These are phyloP conservation scores for Fistularia tabacaria DNA, from an alignment of 2,797 vertebrate genomes.

Conservation along the genomic window DNA sequence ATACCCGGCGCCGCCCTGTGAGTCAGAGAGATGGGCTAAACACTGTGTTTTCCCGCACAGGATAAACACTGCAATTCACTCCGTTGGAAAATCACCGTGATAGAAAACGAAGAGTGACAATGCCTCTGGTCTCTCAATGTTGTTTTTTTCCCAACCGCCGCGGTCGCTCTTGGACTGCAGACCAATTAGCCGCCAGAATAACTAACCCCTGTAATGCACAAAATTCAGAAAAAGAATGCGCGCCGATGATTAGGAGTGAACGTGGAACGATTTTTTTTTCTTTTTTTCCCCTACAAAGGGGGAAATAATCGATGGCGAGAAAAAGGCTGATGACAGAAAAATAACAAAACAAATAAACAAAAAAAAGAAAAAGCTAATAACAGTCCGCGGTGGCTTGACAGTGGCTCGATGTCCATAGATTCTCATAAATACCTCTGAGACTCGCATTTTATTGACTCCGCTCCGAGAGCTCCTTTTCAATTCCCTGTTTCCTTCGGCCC, in stretches of 20 bases:
- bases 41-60: not conserved
- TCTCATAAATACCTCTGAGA: conserved; percentile 56
- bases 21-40: conserved; percentile 15
- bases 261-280: conserved; percentile 37
- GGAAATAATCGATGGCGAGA: conserved; percentile 29
- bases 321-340: conserved; percentile 65
- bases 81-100: too few relatives aligned
- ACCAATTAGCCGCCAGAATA: conserved; percentile 3
- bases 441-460: conserved; percentile 64
- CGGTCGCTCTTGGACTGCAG: not conserved
- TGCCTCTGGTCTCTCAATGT: too few relatives aligned
- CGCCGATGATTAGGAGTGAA: conserved; percentile 20
- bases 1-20: conserved; percentile 5
- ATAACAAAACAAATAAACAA: not conserved
- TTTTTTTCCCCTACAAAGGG: conserved; percentile 38
- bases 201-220: not conserved
- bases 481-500: conserved; percentile 34
- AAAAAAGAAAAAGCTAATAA: conserved; percentile 48
- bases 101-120: too few relatives aligned
- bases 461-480: conserved; percentile 34
- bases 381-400: conserved; percentile 43
- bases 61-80: too few relatives aligned
- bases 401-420: conserved; percentile 58
- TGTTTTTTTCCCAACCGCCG: too few relatives aligned
- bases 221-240: conserved; percentile 8